Evolutionary conservation across 2,797 vertebrate genomes (phyloP), one percentile per base, ranked within the genome.

Genomic region (Geotrypetes seraphini): DNA sequence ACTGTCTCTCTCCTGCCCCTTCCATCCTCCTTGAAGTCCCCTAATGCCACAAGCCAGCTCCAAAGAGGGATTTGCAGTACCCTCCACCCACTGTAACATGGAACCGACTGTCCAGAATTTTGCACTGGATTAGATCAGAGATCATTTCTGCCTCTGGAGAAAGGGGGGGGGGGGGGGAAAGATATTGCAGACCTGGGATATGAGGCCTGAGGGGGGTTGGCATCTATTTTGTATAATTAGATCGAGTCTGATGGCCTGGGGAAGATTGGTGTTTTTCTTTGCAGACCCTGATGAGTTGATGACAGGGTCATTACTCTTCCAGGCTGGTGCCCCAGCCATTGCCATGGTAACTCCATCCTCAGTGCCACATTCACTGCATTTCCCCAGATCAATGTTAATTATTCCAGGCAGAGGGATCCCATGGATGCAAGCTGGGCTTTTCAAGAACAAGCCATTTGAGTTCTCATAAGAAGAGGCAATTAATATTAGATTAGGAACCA

Each of bases 311-410:
- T 53, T 40, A 41, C 34, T n/a, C n/a, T 43, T 44, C 24, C 47
- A 47, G 25, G 33, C 34, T 24, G 13, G 13, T 50, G 42, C 28
- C 33, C 25, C 47, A 43, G 36, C 17, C 17, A 53, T 61, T 38
- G 31, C 43, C 49, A 61, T 50, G 36, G 46, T 31, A 38, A 53
- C 39, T 29, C n/a, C n/a, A n/a, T n/a, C 32, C 33, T 30, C 15
- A 31, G 41, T 25, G 37, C 28, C 13, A 32, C 13, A 12, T 21
- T 22, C 18, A 19, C 17, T 5, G 13, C 19, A 12, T 28, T 28
- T 10, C 25, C 39, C 23, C n/a, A 17, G 22, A 36, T 8, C 17
- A 16, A 27, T 19, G 31, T 19, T n/a, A n/a, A 27, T 32, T 13
- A 31, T 32, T 21, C n/a, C 8, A 38, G 19, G 23, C 16, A 39